phyloP scores from a whole-genome alignment of 2,113 vertebrate genomes.

The Fulmarus glacialis region DNA sequence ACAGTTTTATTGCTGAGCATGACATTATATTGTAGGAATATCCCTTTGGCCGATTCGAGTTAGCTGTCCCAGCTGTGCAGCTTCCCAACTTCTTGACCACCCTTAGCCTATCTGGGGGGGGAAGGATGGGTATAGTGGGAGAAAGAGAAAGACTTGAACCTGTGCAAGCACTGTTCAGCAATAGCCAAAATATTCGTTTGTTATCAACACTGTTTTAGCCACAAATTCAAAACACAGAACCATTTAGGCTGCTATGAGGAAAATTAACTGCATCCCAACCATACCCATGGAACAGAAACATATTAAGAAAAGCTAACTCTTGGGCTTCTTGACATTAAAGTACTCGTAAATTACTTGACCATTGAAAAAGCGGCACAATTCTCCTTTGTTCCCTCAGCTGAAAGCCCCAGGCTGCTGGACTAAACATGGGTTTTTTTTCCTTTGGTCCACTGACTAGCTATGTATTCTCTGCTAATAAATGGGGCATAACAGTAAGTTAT shows the following conservation, averaged over 20 bases:
- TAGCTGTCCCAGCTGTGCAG: not conserved
- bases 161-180: not conserved
- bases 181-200: not conserved
- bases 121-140: not conserved
- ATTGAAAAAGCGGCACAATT: not conserved
- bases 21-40: not conserved
- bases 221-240: not conserved
- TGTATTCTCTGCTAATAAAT: not conserved
- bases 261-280: not conserved
- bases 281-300: not conserved
- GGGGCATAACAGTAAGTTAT: not conserved
- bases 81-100: not conserved
- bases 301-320: not conserved
- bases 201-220: not conserved
- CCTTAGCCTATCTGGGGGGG: not conserved
- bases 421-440: accelerated
- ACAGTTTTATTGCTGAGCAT: not conserved
- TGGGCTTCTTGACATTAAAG: not conserved
- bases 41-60: not conserved
- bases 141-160: not conserved
- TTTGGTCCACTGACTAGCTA: not conserved
- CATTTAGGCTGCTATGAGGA: not conserved
- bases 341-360: not conserved
- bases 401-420: not conserved
- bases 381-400: not conserved